Evolutionary conservation across 2,888 invertebrate species (phyloP).

Genomic region (Torymus texanus): DNA sequence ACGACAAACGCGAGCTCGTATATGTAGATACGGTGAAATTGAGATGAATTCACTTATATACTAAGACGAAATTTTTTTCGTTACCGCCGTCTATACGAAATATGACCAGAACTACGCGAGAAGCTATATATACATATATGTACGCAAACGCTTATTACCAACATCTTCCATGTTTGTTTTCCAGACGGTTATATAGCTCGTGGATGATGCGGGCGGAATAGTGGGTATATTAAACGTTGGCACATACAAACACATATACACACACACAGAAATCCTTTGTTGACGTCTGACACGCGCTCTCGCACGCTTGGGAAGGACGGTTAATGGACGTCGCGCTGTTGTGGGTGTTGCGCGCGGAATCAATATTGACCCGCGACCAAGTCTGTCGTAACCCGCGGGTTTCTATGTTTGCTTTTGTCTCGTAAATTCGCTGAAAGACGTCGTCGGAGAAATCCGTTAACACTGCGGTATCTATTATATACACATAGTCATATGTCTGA

Average conservation of each 20-base stretch:
- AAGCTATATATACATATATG: too few relatives aligned
- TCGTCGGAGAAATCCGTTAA: too few relatives aligned
- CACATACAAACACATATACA: too few relatives aligned
- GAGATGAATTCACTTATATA: conserved; percentile 17
- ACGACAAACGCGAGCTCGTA: background rate
- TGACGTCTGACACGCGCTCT: conserved; percentile 7
- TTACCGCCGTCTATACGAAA: background rate
- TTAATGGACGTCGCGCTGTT: background rate
- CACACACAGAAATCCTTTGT: conserved; percentile 23
- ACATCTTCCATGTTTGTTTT: conserved; percentile 21
- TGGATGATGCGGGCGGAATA: conserved; percentile 29
- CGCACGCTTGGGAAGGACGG: conserved; percentile 4
- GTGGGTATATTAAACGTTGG: too few relatives aligned
- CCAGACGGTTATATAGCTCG: background rate
- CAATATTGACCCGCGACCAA: background rate
- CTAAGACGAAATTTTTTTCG: conserved; percentile 1
- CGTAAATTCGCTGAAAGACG: too few relatives aligned
- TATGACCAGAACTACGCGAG: background rate
- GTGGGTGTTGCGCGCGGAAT: conserved; percentile 36
- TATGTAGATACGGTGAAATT: background rate
- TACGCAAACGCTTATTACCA: background rate
- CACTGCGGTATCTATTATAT: too few relatives aligned
- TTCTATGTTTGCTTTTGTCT: too few relatives aligned
- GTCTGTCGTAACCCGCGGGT: too few relatives aligned
- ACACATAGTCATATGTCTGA: too few relatives aligned